A percentile compares a stretch with the other conserved stretches of the same genome.
Evolutionary conservation across 2,113 vertebrate genomes (phyloP).

Genomic region (Daphoenositta chrysoptera): DNA sequence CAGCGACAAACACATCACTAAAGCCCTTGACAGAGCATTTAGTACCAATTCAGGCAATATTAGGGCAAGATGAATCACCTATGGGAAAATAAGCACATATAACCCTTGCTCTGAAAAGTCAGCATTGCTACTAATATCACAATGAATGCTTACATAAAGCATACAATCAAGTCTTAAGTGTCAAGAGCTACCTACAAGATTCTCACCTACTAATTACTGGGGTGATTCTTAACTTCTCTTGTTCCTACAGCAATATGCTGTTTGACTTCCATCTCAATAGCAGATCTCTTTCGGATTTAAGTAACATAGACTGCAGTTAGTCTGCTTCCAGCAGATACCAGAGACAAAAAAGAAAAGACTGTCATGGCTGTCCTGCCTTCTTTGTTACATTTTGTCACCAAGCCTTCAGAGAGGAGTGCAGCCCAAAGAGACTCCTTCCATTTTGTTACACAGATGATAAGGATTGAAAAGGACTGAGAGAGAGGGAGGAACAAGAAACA

Average conservation of each 20-base stretch:
- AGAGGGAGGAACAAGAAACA: neutral
- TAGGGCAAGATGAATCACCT: neutral
- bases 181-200: neutral
- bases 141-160: neutral
- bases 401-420: neutral
- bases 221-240: neutral
- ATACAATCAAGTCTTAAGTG: neutral
- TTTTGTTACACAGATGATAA: neutral
- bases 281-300: neutral
- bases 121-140: neutral
- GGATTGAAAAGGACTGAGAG: neutral
- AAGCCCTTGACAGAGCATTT: neutral
- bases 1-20: neutral
- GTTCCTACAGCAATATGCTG: neutral
- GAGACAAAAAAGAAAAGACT: neutral
- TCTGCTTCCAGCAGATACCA: neutral
- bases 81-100: neutral
- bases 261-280: neutral
- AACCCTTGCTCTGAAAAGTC: neutral
- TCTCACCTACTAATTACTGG: neutral
- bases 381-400: neutral
- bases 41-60: neutral
- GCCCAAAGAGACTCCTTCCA: neutral
- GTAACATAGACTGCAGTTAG: neutral
- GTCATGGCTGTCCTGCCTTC: neutral